Evolutionary conservation across 2,797 vertebrate genomes (phyloP).

Genomic region (Macropodus opercularis): DNA sequence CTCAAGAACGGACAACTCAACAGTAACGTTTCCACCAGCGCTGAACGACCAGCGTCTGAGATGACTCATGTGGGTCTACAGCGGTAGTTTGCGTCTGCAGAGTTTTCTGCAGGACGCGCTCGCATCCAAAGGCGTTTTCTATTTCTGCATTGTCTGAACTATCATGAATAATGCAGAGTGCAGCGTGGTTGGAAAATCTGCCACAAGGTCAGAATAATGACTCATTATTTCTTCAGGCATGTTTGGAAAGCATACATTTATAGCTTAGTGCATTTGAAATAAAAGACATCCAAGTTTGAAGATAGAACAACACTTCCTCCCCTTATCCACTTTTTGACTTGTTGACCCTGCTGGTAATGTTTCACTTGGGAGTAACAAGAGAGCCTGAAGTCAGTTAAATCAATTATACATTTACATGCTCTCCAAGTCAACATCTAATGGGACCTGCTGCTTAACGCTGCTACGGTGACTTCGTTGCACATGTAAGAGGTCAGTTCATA

Average conservation of each 20-base stretch:
- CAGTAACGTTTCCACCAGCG: too few species aligned
- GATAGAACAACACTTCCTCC: constrained; percentile 7
- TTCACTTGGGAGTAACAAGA: constrained; percentile 9
- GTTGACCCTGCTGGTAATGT: constrained; percentile 25
- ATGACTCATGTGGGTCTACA: too few species aligned
- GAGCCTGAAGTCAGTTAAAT: not conserved
- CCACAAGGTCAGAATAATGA: constrained; percentile 41
- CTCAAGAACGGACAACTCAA: too few species aligned
- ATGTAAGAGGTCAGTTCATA: constrained; percentile 57
- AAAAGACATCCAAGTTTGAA: constrained; percentile 24
- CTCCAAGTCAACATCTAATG: constrained; percentile 22
- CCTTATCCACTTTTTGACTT: constrained; percentile 10
- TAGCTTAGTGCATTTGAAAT: constrained; percentile 37
- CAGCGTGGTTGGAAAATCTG: constrained; percentile 17
- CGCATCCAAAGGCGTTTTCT: not conserved
- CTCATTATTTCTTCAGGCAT: constrained; percentile 41
- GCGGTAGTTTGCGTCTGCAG: not conserved
- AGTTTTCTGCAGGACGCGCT: not conserved
- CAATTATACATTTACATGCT: not conserved
- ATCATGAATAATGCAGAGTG: constrained; percentile 51
- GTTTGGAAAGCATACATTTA: constrained; percentile 44
- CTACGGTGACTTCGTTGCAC: constrained; percentile 37
- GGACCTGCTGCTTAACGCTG: constrained; percentile 10
- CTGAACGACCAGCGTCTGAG: too few species aligned
- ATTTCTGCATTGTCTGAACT: constrained; percentile 10